These are phyloP conservation scores for Anseranas semipalmata DNA, from an alignment of 2,113 vertebrate genomes.

Conservation along the genomic window DNA sequence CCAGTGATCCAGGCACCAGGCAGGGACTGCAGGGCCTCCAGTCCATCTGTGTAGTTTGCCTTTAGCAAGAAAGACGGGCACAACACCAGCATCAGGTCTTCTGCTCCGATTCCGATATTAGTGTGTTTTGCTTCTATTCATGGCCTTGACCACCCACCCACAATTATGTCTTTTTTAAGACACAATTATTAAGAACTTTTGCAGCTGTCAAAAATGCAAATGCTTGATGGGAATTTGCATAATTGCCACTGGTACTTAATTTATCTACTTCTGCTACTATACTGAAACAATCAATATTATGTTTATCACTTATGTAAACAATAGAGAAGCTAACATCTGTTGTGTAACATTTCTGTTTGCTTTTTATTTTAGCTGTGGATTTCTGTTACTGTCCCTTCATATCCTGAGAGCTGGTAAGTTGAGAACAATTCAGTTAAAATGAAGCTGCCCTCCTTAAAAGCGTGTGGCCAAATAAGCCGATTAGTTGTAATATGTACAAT, in stretches of 20 bases:
- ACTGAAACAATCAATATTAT: neutral
- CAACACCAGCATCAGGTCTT: neutral
- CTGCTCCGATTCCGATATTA: constrained; percentile 40
- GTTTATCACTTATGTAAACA: neutral
- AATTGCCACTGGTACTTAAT: neutral
- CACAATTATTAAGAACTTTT: neutral
- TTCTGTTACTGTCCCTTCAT: constrained; percentile 56
- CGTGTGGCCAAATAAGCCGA: neutral
- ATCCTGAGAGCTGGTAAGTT: constrained; percentile 66
- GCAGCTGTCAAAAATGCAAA: constrained; percentile 62
- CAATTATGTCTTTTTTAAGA: too few species aligned
- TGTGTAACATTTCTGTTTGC: neutral
- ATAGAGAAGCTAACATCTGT: neutral
- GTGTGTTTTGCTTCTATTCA: neutral
- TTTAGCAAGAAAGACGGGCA: neutral
- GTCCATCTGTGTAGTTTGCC: fast-evolving
- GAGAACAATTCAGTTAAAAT: neutral
- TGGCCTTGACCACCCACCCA: neutral
- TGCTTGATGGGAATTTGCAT: neutral
- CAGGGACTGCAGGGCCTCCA: neutral
- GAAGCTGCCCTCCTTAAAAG: neutral
- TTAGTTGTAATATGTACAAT: neutral
- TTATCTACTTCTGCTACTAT: neutral
- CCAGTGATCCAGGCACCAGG: neutral
- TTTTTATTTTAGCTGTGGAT: constrained; percentile 33